Evolutionary conservation across 2,797 vertebrate genomes (phyloP), one percentile per base, ranked within the genome.

Genomic region (Threskiornis aethiopicus): DNA sequence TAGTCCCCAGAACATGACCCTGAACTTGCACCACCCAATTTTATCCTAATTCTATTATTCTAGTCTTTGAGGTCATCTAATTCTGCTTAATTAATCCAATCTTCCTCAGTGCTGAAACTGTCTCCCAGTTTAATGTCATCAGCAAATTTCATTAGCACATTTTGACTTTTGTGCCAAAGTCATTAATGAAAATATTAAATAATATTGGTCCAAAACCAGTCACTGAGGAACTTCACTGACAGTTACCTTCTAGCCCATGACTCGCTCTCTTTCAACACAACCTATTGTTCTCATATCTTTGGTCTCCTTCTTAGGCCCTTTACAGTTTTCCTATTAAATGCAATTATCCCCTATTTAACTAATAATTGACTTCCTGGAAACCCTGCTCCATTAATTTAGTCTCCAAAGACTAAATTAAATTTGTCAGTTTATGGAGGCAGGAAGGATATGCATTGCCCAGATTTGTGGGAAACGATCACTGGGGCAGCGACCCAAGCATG

Each of bases 401-500:
- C 61, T 84, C 61, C 5, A 16, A 66, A 75, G 87, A 6, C 1
- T 2, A 25, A 75, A 64, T 42, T 7, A 13, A 67, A 2, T 42
- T 10, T 61, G 41, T 3, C 28, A 17, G 6, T 19, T 66, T 6
- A 16, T 15, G 19, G 24, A 44, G n/a, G 49, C 64, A 73, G 44
- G 31, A 35, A 42, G 66, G 37, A 46, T 13, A 25, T 0, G 0
- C 9, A 1, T 9, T 76, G 35, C 66, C 52, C 82, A 71, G 14
- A 28, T 14, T 22, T 42, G 28, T 17, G 20, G 39, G 41, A 16
- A 85, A 13, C 3, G 0, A 16, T 24, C 42, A 1, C 39, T 5
- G 29, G 14, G 16, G 18, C 41, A 31, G 4, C 14, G 9, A 18
- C 16, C 20, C 2, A 0, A 0, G 2, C 12, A 11, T 1, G 5